Evolutionary conservation across 2,797 vertebrate genomes (phyloP).

Genomic region (Chelonia mydas): DNA sequence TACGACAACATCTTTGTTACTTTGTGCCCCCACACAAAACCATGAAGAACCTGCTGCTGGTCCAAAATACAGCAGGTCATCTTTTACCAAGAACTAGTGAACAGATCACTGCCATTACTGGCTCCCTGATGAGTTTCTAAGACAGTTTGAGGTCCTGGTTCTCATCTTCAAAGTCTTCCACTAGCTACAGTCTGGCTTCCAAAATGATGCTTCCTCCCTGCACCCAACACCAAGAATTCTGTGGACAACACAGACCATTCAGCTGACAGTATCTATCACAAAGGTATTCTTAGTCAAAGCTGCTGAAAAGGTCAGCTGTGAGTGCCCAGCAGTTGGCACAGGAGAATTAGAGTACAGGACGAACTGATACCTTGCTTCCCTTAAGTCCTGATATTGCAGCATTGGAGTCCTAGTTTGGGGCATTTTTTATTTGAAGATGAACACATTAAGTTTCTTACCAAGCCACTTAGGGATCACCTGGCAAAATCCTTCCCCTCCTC

Average conservation of each 20-base stretch:
- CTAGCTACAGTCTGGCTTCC: not conserved
- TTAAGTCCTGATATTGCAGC: not conserved
- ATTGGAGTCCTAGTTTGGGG: not conserved
- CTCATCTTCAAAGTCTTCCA: not conserved
- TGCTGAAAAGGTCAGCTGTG: not conserved
- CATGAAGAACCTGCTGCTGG: not conserved
- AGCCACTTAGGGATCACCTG: not conserved
- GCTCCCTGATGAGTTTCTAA: not conserved
- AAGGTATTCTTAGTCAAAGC: not conserved
- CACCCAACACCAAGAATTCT: not conserved
- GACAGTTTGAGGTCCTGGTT: not conserved
- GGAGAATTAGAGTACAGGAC: not conserved
- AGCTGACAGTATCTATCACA: not conserved
- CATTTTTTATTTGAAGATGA: not conserved
- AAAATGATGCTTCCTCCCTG: not conserved
- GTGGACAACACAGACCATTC: not conserved
- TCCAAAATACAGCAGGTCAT: not conserved
- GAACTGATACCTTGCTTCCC: fast-evolving
- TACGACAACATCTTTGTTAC: not conserved
- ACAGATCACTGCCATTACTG: not conserved
- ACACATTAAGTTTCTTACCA: not conserved
- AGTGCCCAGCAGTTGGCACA: not conserved
- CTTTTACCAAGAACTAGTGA: not conserved
- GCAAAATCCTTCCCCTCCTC: not conserved
- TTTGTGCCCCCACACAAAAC: not conserved